Conservation (phyloP, 2,113 vertebrate genomes). For the Mesocricetus auratus region DNA sequence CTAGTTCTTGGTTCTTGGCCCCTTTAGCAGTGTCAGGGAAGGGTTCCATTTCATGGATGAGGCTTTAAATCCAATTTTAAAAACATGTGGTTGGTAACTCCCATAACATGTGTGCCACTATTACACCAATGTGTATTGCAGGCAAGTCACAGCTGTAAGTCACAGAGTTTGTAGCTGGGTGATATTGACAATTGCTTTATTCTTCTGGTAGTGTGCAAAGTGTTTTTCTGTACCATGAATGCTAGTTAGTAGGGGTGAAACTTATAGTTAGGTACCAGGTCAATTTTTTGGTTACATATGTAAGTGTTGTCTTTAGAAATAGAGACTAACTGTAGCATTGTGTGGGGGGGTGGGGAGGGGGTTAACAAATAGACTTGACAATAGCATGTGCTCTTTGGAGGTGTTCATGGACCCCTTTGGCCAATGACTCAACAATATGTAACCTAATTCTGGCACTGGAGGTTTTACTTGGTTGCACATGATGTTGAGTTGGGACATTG, state of each 20-base stretch:
- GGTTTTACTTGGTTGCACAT: not conserved
- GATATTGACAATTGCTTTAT: not conserved
- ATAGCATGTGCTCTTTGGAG: not conserved
- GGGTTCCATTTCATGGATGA: not conserved
- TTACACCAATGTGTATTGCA: not conserved
- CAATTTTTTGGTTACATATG: not conserved
- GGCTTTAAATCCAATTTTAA: not conserved
- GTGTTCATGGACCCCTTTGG: not conserved
- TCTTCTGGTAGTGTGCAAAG: not conserved
- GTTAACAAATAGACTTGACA: not conserved
- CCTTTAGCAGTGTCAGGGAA: not conserved
- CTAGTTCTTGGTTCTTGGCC: not conserved
- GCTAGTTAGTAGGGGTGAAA: not conserved
- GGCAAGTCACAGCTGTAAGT: not conserved
- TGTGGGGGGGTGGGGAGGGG: not conserved
- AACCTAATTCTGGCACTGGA: not conserved
- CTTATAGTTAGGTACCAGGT: not conserved
- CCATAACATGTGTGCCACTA: not conserved
- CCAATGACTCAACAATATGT: not conserved
- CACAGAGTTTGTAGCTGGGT: not conserved
- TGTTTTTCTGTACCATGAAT: not conserved
- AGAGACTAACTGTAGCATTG: not conserved
- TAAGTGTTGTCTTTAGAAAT: not conserved
- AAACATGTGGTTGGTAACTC: not conserved
- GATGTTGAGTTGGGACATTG: not conserved